A percentile compares a stretch with the other conserved stretches of the same genome.
phyloP scores from a whole-genome alignment of 53 echinoderm and acorn worm species.

The Echinometra lucunter region DNA sequence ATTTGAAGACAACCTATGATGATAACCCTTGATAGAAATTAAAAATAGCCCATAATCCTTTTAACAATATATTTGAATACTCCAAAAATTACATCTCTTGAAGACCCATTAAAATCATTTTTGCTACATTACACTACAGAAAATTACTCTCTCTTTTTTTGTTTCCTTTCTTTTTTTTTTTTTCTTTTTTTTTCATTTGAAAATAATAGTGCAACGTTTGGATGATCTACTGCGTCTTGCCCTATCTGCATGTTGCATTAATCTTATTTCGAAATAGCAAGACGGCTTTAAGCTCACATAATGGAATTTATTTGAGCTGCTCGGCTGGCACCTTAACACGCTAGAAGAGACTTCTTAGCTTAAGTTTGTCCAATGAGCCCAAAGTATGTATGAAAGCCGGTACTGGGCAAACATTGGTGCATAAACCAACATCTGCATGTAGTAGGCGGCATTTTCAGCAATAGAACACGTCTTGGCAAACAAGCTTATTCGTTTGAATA shows the following conservation, averaged over 20 bases:
- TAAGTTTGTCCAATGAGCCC: constrained; percentile 24
- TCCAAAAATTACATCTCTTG: not conserved
- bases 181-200: not conserved
- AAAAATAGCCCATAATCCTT: too few species aligned
- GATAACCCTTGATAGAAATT: too few species aligned
- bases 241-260: not conserved
- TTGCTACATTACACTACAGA: too few species aligned
- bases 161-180: too few species aligned
- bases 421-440: constrained; percentile 14
- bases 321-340: not conserved
- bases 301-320: constrained; percentile 51
- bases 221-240: not conserved
- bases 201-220: not conserved
- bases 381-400: constrained; percentile 51
- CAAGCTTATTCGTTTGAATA: constrained; percentile 41
- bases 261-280: not conserved
- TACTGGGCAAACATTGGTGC: not conserved
- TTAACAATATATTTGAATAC: not conserved
- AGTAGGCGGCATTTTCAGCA: constrained; percentile 2
- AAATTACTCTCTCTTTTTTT: too few species aligned
- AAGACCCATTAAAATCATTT: too few species aligned
- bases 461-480: constrained; percentile 48
- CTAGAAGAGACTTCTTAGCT: constrained; percentile 15
- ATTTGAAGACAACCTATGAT: too few species aligned
- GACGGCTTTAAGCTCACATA: constrained; percentile 7